A percentile compares a stretch with the other conserved stretches of the same genome.
These are phyloP conservation scores for Tilapia sparmanii DNA, from an alignment of 2,113 vertebrate species.

Conservation along the genomic window DNA sequence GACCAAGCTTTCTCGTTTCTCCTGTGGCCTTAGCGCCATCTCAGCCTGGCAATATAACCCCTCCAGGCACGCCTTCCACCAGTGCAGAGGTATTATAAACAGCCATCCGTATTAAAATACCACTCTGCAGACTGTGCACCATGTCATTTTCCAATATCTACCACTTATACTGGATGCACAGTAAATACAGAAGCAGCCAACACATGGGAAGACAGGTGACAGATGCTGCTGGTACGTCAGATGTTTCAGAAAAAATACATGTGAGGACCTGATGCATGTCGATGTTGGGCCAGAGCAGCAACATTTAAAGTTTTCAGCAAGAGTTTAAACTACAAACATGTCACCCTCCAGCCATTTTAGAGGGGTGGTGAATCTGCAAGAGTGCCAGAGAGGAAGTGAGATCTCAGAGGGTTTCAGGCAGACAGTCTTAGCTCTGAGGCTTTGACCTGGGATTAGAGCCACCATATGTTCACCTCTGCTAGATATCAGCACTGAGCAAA, in stretches of 20 bases:
- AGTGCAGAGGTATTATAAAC: neutral
- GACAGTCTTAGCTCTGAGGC: conserved; percentile 2
- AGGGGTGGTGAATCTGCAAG: neutral
- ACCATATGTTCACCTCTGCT: conserved; percentile 56
- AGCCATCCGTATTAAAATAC: neutral
- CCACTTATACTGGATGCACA: neutral
- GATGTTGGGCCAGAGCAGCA: neutral
- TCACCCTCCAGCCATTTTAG: neutral
- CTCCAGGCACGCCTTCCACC: neutral
- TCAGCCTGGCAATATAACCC: neutral
- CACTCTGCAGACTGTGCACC: neutral
- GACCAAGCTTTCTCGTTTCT: too few relatives aligned
- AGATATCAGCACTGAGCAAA: neutral
- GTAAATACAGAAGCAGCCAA: neutral
- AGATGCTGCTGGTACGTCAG: neutral
- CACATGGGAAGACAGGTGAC: neutral
- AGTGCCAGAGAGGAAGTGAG: neutral
- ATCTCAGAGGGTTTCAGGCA: neutral
- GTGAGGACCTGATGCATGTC: neutral
- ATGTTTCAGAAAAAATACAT: neutral
- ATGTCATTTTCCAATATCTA: neutral
- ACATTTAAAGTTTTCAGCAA: neutral
- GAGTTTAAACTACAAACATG: neutral
- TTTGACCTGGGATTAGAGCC: conserved; percentile 47
- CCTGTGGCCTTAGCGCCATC: too few relatives aligned